phyloP scores from a whole-genome alignment of 2,113 vertebrate genomes.

The Salvator merianae region DNA sequence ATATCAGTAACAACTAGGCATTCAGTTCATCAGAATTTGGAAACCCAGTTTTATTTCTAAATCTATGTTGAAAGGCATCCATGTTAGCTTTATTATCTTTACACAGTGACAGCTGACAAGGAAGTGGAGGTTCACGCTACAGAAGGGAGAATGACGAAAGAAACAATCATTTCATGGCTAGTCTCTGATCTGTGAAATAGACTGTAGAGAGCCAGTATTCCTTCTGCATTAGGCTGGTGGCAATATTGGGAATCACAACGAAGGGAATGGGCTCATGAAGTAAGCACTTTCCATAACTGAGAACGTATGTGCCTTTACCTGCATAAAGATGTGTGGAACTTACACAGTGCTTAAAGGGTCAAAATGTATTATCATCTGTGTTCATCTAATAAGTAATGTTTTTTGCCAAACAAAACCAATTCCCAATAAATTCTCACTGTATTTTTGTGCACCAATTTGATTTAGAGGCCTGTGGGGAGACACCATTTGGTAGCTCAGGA shows the following conservation, averaged over 20 bases:
- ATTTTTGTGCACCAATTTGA: constrained; percentile 98
- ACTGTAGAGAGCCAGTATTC: background rate
- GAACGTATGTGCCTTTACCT: constrained; percentile 38
- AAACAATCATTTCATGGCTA: background rate
- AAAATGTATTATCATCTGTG: constrained; percentile 92
- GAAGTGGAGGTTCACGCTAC: too few relatives aligned
- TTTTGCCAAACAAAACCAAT: constrained; percentile 98
- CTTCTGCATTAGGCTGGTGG: background rate
- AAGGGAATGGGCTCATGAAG: background rate
- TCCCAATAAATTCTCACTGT: constrained; percentile 99
- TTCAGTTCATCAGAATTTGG: background rate
- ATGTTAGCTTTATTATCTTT: background rate
- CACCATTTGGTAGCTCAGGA: constrained; percentile 98
- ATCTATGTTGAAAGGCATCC: background rate
- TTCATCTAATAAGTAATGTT: constrained; percentile 96
- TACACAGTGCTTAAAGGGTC: constrained; percentile 80
- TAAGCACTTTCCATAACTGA: constrained; percentile 15
- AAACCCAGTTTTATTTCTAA: background rate
- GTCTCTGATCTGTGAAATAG: background rate
- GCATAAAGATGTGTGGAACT: constrained; percentile 68
- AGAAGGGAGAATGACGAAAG: background rate
- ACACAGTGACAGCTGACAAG: background rate
- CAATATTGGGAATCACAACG: background rate
- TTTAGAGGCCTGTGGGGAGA: constrained; percentile 98
- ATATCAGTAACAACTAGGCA: background rate